phyloP scores from a whole-genome alignment of 2,888 invertebrate species.

The Hipparchia sbordonii region DNA sequence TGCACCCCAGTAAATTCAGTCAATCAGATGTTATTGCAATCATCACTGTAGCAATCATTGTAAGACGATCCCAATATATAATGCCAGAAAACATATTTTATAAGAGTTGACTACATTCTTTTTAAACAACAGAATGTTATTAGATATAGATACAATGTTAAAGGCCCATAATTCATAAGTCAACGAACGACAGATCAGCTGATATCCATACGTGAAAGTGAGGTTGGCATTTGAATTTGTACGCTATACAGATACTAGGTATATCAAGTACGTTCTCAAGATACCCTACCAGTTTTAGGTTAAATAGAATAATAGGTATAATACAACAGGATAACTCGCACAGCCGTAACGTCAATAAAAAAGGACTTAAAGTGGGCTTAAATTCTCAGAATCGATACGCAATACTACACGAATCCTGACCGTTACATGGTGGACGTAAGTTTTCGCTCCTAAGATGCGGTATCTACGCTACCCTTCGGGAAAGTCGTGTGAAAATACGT shows the following conservation, averaged over 20 bases:
- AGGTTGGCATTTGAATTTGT: too few relatives aligned
- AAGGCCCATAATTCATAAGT: too few relatives aligned
- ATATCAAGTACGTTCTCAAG: neutral
- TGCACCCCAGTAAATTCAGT: too few relatives aligned
- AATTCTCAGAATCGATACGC: slow-evolving; percentile 60
- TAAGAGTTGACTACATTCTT: too few relatives aligned
- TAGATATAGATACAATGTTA: too few relatives aligned
- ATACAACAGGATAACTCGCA: slow-evolving; percentile 60
- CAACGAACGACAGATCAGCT: too few relatives aligned
- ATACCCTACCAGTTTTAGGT: neutral
- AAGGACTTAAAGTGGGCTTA: slow-evolving; percentile 59
- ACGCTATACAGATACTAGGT: neutral
- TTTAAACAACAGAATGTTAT: too few relatives aligned
- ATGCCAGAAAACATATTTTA: too few relatives aligned
- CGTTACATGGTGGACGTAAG: slow-evolving; percentile 74
- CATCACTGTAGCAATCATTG: too few relatives aligned
- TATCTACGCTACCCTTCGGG: slow-evolving; percentile 70
- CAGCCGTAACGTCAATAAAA: slow-evolving; percentile 64
- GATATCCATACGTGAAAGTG: too few relatives aligned
- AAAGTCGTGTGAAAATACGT: slow-evolving; percentile 83
- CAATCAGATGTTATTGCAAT: too few relatives aligned
- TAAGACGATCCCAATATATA: too few relatives aligned
- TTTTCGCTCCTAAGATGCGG: slow-evolving; percentile 75
- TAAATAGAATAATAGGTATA: neutral
- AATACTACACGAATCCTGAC: slow-evolving; percentile 66